phyloP scores from a whole-genome alignment of 2,113 vertebrate species.

The Tachysurus vachellii region DNA sequence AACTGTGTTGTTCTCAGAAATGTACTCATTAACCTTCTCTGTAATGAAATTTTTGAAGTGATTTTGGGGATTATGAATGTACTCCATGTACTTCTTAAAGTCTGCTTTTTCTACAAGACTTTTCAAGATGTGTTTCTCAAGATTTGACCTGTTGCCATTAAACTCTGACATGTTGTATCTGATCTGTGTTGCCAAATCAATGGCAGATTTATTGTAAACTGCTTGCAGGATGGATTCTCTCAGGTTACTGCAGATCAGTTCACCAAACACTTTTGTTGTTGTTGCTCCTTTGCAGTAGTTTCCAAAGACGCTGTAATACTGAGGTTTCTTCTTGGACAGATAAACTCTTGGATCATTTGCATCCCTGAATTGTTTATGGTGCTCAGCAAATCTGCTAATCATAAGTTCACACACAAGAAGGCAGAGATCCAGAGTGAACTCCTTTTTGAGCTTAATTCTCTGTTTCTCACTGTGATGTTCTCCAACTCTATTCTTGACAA shows the following conservation, averaged over 20 bases:
- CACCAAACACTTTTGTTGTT: constrained; percentile 62
- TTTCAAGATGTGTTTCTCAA: constrained; percentile 71
- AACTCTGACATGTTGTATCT: constrained; percentile 59
- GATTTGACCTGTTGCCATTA: constrained; percentile 62
- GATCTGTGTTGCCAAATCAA: constrained; percentile 62
- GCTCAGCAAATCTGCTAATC: constrained; percentile 50
- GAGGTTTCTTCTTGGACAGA: constrained; percentile 62
- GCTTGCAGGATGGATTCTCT: constrained; percentile 39
- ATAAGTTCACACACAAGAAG: constrained; percentile 61
- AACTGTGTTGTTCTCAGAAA: neutral
- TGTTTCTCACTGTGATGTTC: neutral
- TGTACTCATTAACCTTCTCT: constrained; percentile 50
- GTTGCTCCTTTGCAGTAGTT: constrained; percentile 67
- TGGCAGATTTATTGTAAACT: constrained; percentile 49
- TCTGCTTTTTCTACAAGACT: constrained; percentile 69
- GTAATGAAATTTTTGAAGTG: constrained; percentile 62
- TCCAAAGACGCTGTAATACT: constrained; percentile 69
- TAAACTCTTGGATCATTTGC: constrained; percentile 61
- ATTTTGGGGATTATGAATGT: constrained; percentile 34
- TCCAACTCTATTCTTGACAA: neutral
- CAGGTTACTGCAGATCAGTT: constrained; percentile 67
- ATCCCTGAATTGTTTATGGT: constrained; percentile 59
- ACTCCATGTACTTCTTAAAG: constrained; percentile 66
- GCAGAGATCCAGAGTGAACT: constrained; percentile 58
- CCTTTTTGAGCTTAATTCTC: constrained; percentile 43